Evolutionary conservation across 2,797 vertebrate genomes (phyloP).

Genomic region (Tamandua tetradactyla): DNA sequence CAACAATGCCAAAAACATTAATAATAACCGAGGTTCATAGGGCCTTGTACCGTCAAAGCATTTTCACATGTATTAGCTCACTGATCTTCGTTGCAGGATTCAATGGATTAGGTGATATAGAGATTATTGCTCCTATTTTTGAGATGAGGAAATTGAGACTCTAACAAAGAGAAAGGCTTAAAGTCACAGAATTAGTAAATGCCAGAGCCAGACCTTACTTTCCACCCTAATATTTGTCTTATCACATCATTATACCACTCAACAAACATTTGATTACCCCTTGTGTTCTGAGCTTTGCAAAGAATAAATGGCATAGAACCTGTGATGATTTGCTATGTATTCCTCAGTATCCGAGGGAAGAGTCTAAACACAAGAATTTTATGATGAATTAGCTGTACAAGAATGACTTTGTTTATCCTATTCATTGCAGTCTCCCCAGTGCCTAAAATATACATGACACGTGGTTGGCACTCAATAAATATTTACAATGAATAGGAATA

Average conservation of each 20-base stretch:
- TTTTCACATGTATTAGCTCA: not conserved
- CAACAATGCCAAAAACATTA: not conserved
- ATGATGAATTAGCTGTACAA: slow-evolving; percentile 12
- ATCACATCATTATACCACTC: not conserved
- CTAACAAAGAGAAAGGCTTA: not conserved
- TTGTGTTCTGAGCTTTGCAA: not conserved
- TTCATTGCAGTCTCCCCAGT: not conserved
- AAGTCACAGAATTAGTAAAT: not conserved
- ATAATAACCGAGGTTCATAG: not conserved
- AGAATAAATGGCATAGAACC: not conserved
- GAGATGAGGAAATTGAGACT: slow-evolving; percentile 1
- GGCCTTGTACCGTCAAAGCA: not conserved
- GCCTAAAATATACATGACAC: not conserved
- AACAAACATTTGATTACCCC: not conserved
- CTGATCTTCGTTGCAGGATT: not conserved
- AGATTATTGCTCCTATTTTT: slow-evolving; percentile 11
- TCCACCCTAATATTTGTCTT: not conserved
- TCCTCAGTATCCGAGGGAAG: not conserved
- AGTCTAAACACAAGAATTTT: not conserved
- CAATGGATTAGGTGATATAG: not conserved
- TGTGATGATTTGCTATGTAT: not conserved
- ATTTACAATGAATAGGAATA: slow-evolving; percentile 4
- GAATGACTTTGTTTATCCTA: not conserved
- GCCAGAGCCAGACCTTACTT: not conserved
- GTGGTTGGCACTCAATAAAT: not conserved